Conservation (phyloP, 2,113 vertebrate genomes). For the Dromas ardeola region DNA sequence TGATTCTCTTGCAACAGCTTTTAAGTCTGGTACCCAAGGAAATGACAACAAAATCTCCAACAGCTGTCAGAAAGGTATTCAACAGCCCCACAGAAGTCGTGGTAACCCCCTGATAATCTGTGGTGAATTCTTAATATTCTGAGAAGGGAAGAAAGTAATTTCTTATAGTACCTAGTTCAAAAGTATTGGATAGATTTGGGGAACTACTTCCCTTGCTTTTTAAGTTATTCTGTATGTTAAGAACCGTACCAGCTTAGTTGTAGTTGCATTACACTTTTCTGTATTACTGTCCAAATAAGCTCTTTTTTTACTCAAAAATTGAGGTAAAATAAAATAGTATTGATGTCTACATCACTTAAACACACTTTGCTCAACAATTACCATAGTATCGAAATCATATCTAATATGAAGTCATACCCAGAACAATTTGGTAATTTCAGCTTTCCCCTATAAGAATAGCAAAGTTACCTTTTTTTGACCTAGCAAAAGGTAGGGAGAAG, state of each 20-base stretch:
- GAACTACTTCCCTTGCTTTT: neutral
- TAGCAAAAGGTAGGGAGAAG: neutral
- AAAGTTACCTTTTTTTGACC: neutral
- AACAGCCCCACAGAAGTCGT: neutral
- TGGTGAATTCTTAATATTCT: neutral
- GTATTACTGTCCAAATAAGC: neutral
- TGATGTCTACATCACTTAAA: neutral
- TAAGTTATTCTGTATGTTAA: neutral
- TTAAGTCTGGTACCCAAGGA: neutral
- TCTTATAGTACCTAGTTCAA: neutral
- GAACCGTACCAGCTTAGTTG: neutral
- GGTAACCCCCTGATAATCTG: neutral
- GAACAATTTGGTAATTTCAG: neutral
- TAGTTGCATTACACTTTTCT: neutral
- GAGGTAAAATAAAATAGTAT: neutral
- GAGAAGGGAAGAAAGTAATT: neutral
- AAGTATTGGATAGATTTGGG: neutral
- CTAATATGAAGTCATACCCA: neutral
- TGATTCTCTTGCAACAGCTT: neutral
- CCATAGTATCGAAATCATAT: neutral
- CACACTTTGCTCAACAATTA: neutral
- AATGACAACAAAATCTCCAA: neutral
- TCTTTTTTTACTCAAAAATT: neutral
- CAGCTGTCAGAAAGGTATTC: neutral
- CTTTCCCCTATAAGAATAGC: neutral